phyloP scores from a whole-genome alignment of 2,797 vertebrate species.

The Acrossocheilus fasciatus region DNA sequence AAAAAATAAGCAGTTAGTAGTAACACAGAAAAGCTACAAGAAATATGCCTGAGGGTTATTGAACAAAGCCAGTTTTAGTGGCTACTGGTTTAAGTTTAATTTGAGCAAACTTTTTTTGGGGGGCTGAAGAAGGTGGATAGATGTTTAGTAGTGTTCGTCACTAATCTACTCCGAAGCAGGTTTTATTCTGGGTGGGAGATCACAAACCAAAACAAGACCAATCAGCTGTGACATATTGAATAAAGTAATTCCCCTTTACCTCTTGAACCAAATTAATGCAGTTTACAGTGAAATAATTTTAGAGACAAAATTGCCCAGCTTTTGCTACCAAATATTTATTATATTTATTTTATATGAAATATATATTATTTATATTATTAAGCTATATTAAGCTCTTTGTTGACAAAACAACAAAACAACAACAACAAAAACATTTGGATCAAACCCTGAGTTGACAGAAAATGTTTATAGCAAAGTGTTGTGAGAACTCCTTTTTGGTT shows the following conservation, averaged over 20 bases:
- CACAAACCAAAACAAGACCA: background rate
- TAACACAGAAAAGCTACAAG: background rate
- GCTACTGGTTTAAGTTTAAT: too few species aligned
- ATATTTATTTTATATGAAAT: background rate
- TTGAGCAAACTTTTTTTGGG: too few species aligned
- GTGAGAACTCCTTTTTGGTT: background rate
- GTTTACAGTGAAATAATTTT: background rate
- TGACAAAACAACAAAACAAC: background rate
- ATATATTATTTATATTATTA: background rate
- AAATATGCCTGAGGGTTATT: background rate
- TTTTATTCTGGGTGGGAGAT: background rate
- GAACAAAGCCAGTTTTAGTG: background rate
- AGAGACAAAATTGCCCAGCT: background rate
- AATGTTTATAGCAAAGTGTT: background rate
- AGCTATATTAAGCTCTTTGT: background rate
- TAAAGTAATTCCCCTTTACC: background rate
- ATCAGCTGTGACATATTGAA: background rate
- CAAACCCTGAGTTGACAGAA: background rate
- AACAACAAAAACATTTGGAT: background rate
- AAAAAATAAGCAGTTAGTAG: background rate
- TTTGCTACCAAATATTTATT: background rate
- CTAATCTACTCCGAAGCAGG: background rate
- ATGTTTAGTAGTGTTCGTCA: background rate
- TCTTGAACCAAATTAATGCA: background rate
- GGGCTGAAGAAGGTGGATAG: background rate